Percentiles rank a stretch among this genome's conserved stretches.
These are phyloP conservation scores for Perodicticus potto DNA, from an alignment of 2,797 vertebrate species.

Conservation along the genomic window DNA sequence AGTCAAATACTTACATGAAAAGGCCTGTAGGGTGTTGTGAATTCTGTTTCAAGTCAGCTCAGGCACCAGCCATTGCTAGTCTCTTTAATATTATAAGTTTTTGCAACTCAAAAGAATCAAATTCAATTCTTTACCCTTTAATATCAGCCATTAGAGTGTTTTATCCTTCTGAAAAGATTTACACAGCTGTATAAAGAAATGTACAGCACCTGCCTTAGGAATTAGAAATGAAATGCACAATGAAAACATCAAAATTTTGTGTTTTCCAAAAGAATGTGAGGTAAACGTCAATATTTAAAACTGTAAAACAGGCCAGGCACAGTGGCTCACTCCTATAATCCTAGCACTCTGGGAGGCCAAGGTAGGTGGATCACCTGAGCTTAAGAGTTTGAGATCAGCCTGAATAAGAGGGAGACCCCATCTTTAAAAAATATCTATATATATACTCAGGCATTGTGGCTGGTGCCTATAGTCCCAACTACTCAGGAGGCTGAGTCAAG, in stretches of 20 bases:
- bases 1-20: not conserved
- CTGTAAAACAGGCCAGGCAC: not conserved
- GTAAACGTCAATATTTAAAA: slow-evolving; percentile 26
- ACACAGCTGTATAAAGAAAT: not conserved
- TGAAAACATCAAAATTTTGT: not conserved
- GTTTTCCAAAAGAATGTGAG: slow-evolving; percentile 44
- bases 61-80: not conserved
- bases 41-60: not conserved
- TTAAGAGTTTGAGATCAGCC: no score
- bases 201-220: not conserved
- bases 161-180: slow-evolving; percentile 9
- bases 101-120: slow-evolving; percentile 29
- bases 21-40: not conserved
- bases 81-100: not conserved
- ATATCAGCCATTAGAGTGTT: not conserved
- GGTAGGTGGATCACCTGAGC: no score
- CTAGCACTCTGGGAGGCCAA: no score
- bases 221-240: slow-evolving; percentile 24
- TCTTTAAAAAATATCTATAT: no score
- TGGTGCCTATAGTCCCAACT: no score
- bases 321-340: no score
- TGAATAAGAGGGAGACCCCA: no score
- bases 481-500: no score
- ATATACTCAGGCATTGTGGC: no score
- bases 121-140: slow-evolving; percentile 7